Percentiles rank a stretch among this genome's conserved stretches.
Conservation (phyloP, 2,113 vertebrate species). For the Galeopterus variegatus region DNA sequence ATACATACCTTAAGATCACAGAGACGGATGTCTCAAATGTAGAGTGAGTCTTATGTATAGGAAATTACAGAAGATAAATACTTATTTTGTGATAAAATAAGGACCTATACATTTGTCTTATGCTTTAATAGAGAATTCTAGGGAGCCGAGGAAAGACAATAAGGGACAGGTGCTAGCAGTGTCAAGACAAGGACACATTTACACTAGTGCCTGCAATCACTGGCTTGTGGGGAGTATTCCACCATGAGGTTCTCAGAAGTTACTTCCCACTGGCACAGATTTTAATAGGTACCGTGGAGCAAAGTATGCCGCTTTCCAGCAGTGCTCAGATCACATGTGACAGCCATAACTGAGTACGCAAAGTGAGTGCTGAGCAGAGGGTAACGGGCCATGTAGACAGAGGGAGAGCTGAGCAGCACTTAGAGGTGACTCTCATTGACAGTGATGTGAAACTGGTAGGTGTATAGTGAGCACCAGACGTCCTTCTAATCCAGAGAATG, state of each 20-base stretch:
- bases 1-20: neutral
- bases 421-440: neutral
- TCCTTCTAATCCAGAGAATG: neutral
- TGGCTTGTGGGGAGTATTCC: neutral
- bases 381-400: neutral
- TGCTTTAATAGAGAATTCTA: neutral
- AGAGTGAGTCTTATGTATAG: neutral
- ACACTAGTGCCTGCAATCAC: neutral
- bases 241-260: neutral
- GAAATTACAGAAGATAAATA: neutral
- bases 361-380: neutral
- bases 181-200: neutral
- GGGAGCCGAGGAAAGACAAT: neutral
- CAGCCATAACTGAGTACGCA: conserved; percentile 21
- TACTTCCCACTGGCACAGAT: neutral
- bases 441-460: neutral
- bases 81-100: conserved; percentile 10
- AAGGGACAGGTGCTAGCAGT: neutral
- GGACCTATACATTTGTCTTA: neutral
- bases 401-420: neutral
- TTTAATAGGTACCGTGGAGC: neutral
- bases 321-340: conserved; percentile 60
- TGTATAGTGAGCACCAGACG: neutral
- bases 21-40: neutral
- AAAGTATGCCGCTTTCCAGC: neutral